A percentile compares a stretch with the other conserved stretches of the same genome.
Evolutionary conservation across 2,113 vertebrate genomes (phyloP).

Genomic region (Motacilla alba): DNA sequence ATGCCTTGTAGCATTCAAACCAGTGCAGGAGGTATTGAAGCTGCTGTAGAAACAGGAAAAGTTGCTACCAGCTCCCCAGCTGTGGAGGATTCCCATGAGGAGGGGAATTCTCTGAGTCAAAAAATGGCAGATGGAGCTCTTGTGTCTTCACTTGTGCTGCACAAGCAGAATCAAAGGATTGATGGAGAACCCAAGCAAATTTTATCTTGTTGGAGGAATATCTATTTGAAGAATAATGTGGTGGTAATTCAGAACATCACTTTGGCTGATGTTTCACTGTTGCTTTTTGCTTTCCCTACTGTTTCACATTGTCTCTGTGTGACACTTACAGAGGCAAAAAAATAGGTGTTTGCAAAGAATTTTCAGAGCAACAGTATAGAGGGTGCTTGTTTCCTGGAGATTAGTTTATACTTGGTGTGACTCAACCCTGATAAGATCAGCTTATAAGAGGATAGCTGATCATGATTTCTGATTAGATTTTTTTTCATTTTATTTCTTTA

Average conservation of each 20-base stretch:
- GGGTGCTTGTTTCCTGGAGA: not conserved
- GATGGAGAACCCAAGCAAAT: not conserved
- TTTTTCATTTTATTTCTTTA: not conserved
- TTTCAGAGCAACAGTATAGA: not conserved
- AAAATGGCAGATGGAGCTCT: not conserved
- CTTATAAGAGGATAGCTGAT: not conserved
- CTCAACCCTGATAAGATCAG: not conserved
- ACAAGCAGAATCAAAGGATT: not conserved
- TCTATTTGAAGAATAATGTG: not conserved
- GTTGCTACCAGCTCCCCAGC: not conserved
- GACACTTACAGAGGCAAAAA: not conserved
- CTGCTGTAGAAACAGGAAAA: not conserved
- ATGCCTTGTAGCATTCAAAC: not conserved
- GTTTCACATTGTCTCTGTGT: not conserved
- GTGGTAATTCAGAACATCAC: not conserved
- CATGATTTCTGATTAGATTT: not conserved
- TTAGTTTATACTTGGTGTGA: not conserved
- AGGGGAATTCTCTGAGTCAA: not conserved
- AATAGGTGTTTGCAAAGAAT: not conserved
- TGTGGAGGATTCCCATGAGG: fast-evolving
- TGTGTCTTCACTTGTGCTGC: fast-evolving
- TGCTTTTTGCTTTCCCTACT: not conserved
- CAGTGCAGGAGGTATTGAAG: not conserved
- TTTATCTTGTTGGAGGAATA: not conserved
- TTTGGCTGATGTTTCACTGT: not conserved